Percentiles rank a stretch among this genome's conserved stretches.
Conservation (phyloP, 2,113 vertebrate genomes). For the Myrmecobius fasciatus region DNA sequence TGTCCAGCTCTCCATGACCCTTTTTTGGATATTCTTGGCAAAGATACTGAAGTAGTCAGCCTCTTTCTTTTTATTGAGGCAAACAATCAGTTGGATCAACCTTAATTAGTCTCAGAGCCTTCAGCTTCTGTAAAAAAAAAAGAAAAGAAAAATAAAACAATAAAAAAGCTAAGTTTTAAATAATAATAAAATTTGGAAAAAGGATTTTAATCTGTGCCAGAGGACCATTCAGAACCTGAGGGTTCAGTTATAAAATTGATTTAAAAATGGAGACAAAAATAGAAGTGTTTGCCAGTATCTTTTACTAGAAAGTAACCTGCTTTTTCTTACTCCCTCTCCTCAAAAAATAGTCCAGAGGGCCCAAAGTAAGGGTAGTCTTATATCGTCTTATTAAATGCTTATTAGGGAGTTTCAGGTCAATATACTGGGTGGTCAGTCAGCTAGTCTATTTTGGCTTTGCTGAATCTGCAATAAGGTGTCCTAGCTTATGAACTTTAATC, state of each 20-base stretch:
- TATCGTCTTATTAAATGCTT: neutral
- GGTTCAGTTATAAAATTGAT: neutral
- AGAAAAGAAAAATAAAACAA: too few species aligned
- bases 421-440: neutral
- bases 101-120: neutral
- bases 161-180: neutral
- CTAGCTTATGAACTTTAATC: neutral
- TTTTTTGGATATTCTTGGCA: too few species aligned
- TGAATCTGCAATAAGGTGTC: neutral
- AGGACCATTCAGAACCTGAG: neutral
- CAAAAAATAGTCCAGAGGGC: neutral
- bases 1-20: neutral
- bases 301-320: neutral
- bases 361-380: neutral
- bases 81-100: neutral
- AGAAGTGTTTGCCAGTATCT: neutral
- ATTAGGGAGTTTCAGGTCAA: neutral
- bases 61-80: too few species aligned
- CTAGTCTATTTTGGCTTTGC: neutral
- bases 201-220: neutral
- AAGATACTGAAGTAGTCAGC: too few species aligned
- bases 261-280: neutral
- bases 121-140: neutral
- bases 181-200: neutral
- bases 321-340: neutral